Percentiles rank a stretch among this genome's conserved stretches.
phyloP scores from a whole-genome alignment of 2,797 vertebrate species.

The Brachyrhaphis roseni region DNA sequence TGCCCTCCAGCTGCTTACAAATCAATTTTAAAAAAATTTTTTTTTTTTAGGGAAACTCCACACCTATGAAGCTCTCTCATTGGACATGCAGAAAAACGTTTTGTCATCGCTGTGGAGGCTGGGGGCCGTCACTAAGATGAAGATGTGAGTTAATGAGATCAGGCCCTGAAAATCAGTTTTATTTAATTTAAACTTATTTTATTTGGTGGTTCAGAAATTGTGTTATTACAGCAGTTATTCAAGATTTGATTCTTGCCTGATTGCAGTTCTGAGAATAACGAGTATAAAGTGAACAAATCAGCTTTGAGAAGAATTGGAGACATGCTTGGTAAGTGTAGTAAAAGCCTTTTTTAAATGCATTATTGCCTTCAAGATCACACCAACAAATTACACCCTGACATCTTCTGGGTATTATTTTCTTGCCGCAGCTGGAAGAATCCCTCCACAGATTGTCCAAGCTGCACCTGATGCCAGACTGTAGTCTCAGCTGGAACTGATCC shows the following conservation, averaged over 20 bases:
- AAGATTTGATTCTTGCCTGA: neutral
- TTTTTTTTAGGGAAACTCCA: slow-evolving; percentile 78
- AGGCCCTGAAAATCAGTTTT: slow-evolving; percentile 26
- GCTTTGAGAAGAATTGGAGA: slow-evolving; percentile 67
- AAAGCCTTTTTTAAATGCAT: neutral
- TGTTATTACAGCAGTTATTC: neutral
- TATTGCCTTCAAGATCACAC: neutral
- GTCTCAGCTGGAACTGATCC: slow-evolving; percentile 38
- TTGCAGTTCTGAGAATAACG: slow-evolving; percentile 68
- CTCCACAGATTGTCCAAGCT: slow-evolving; percentile 55
- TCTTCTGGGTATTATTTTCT: slow-evolving; percentile 17
- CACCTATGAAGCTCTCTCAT: slow-evolving; percentile 90
- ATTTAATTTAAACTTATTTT: slow-evolving; percentile 48
- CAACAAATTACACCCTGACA: slow-evolving; percentile 11
- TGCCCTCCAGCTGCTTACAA: neutral
- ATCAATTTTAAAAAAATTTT: neutral
- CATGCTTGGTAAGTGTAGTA: slow-evolving; percentile 66
- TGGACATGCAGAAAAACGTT: slow-evolving; percentile 90
- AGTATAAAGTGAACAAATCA: slow-evolving; percentile 71
- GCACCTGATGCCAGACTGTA: slow-evolving; percentile 70
- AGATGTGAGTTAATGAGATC: slow-evolving; percentile 82
- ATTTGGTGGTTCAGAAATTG: slow-evolving; percentile 21
- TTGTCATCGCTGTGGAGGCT: slow-evolving; percentile 84
- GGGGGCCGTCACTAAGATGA: slow-evolving; percentile 79
- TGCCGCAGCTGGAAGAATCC: slow-evolving; percentile 66